Base-by-base conservation (phyloP, 2,888 invertebrate species). In the Andrena fulva region DNA sequence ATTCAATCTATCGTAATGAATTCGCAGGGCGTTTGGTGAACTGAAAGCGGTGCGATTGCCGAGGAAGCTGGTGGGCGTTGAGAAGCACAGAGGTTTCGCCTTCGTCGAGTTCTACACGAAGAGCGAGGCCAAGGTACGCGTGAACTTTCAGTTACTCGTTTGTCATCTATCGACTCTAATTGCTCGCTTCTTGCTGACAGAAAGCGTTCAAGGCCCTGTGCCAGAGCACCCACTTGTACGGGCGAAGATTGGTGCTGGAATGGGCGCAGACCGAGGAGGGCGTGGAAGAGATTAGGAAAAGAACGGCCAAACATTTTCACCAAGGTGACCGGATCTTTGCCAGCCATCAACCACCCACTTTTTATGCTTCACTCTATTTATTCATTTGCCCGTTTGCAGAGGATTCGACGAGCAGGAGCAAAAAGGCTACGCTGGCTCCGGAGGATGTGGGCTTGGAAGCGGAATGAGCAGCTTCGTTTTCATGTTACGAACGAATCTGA, bases 171-270 rank as follows among this genome's bases (percentile, higher is more conserved):
- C 29, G 29, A 7, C n/a, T 16, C 10, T 48, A 16, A 52, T 8
- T 60, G 8, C n/a, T 72, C 10, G 2, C 35, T 4, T 29, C 56
- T 52, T 4, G 8, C 66, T 33, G 0, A 5, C 95, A 98, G 97
- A 96, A 96, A 92, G 99, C 99, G 0, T 99, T 99, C 94, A 97
- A 98, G 85, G 97, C 98, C 0, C 93, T 99, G n/a, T 97, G 97
- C 89, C 98, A 98, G 93, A 99, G 99, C 90, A 99, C 99, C 73
- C 99, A 99, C 96, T 97, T 99, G 94, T 99, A 98, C 94, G 99
- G 99, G 0, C 96, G 99, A 86, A 95, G 99, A 74, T 95, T 99
- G 90, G 99, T 99, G 0, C 94, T 99, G 80, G 99, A 99, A 95
- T 99, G 99, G 99, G 98, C 99, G 0, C 96, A 97, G 76, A 95